A percentile compares a stretch with the other conserved stretches of the same genome.
Evolutionary conservation across 2,797 vertebrate genomes (phyloP).

Genomic region (Pristis pectinata): DNA sequence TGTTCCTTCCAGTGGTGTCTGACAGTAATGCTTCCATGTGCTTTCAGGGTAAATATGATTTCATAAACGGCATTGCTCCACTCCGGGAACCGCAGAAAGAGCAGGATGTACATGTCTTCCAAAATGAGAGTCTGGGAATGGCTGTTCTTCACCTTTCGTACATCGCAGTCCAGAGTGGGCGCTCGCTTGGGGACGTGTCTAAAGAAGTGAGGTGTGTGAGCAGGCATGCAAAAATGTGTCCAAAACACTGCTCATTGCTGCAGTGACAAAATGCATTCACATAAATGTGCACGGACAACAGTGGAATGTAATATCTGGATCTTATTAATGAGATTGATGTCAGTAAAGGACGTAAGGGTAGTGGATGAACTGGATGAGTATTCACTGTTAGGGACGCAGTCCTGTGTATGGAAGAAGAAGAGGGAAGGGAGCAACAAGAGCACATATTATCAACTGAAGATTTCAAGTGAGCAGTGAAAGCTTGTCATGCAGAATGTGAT

Average conservation of each 20-base stretch:
- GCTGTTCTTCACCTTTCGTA: constrained; percentile 84
- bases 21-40: background rate
- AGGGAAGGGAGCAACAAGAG: background rate
- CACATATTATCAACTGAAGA: no score
- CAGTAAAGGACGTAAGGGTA: background rate
- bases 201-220: constrained; percentile 65
- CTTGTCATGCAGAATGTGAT: background rate
- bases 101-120: constrained; percentile 67
- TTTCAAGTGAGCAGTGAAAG: background rate
- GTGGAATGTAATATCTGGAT: background rate
- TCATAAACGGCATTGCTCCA: constrained; percentile 71
- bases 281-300: no score
- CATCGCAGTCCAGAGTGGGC: constrained; percentile 55
- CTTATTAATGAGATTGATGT: no score
- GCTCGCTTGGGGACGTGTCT: constrained; percentile 71
- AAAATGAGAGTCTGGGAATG: constrained; percentile 89
- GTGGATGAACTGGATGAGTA: background rate
- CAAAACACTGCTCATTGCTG: background rate
- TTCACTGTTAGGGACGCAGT: background rate
- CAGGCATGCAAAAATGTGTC: background rate
- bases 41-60: constrained; percentile 76
- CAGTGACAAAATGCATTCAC: no score
- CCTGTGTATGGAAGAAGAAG: background rate
- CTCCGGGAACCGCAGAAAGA: constrained; percentile 62
- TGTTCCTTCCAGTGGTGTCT: background rate